phyloP scores from a whole-genome alignment of 2,888 invertebrate species.

The Melipona beecheii region DNA sequence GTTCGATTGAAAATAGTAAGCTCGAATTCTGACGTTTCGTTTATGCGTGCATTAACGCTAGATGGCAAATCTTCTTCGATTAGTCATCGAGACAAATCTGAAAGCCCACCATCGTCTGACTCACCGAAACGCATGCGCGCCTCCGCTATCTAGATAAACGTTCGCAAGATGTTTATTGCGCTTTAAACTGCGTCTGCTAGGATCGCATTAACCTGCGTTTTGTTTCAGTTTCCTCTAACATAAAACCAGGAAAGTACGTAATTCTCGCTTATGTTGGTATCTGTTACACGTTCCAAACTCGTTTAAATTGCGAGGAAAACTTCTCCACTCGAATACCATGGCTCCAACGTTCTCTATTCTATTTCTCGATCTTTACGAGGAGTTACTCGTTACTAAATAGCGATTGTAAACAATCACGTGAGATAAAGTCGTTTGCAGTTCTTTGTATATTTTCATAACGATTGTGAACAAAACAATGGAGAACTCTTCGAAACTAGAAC shows the following conservation, averaged over 20 bases:
- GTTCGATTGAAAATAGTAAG: neutral
- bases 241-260: neutral
- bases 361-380: neutral
- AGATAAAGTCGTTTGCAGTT: neutral
- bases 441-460: too few relatives aligned
- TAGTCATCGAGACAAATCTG: slow-evolving; percentile 59
- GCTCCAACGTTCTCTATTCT: neutral
- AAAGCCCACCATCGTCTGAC: slow-evolving; percentile 47
- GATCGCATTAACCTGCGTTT: neutral
- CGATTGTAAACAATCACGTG: too few relatives aligned
- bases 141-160: slow-evolving; percentile 34
- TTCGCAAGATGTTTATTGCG: slow-evolving; percentile 33
- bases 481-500: too few relatives aligned
- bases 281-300: neutral
- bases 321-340: neutral
- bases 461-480: too few relatives aligned
- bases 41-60: neutral
- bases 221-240: neutral
- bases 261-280: neutral
- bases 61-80: slow-evolving; percentile 24
- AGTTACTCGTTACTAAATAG: rapidly evolving
- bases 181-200: slow-evolving; percentile 25
- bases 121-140: slow-evolving; percentile 24
- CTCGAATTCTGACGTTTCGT: neutral
- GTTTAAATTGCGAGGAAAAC: neutral